These are phyloP conservation scores for Rapana venosa DNA, from an alignment of 2,888 invertebrate genomes.

Conservation along the genomic window DNA sequence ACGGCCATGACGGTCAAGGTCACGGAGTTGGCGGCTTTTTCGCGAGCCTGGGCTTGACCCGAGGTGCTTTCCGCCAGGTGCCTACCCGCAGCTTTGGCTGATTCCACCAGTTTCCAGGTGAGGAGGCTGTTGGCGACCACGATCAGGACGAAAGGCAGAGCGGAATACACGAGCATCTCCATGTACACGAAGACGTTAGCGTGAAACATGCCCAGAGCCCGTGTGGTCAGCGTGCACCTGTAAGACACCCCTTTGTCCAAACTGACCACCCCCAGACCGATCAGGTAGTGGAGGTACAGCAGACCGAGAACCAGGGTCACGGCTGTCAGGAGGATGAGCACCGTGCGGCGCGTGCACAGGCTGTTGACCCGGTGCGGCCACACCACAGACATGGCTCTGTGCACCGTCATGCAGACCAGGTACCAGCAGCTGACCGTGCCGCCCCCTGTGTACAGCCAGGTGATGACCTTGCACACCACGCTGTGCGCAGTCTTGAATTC, in stretches of 20 bases:
- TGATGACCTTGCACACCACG: background rate
- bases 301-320: background rate
- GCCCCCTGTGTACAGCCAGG: background rate
- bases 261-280: background rate
- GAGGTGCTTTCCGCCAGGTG: background rate
- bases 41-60: background rate
- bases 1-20: background rate
- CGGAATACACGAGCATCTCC: background rate
- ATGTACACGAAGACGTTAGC: background rate
- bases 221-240: background rate
- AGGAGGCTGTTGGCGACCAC: background rate
- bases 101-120: background rate
- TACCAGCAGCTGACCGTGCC: slow-evolving; percentile 15
- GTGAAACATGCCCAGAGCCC: background rate
- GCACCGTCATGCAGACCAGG: slow-evolving; percentile 16
- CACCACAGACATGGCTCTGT: slow-evolving; percentile 17
- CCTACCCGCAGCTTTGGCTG: background rate
- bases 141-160: background rate
- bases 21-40: background rate
- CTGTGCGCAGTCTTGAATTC: background rate
- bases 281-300: background rate
- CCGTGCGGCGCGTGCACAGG: background rate
- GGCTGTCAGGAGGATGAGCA: background rate
- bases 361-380: slow-evolving; percentile 27
- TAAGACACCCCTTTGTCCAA: background rate